Base-by-base conservation (phyloP, 2,113 vertebrate genomes). In the Phrynocephalus versicolor region DNA sequence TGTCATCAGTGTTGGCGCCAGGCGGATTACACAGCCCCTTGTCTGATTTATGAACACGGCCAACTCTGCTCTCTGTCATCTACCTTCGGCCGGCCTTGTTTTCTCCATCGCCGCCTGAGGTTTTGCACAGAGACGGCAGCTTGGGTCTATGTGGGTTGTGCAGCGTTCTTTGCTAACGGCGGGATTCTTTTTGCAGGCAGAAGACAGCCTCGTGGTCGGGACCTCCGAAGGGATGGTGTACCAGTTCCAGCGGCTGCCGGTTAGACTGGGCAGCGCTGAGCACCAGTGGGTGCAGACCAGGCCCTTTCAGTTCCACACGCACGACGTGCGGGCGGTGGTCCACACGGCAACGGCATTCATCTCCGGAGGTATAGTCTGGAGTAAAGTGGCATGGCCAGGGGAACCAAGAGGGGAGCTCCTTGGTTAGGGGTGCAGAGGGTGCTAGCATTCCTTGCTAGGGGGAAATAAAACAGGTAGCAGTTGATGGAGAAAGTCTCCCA, bases 291-390 rank as follows among this genome's bases (percentile, higher is more conserved):
- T 98, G 86, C 91, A 96, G 79, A 99, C 98, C 0, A 97, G 97
- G 81, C 98, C 97, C 0, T 99, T 99, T 87, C 98, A 97, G 90
- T 95, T 97, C 91, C 98, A 99, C 94, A 97, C 97, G 0, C 99
- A 99, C 0, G 99, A 99, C 0, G 98, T 99, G 84, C 95, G 97
- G 37, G 95, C 97, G 0, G 96, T 99, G 82, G 96, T 91, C 0
- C 98, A 98, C 93, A 97, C 97, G 18, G 94, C 96, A 0, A 97
- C 93, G 0, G 97, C 97, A 0, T 92, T 99, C 76, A 97, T 99
- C 60, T 99, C 98, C 0, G 99, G 98, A 95, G 98, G 99, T 99
- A 87, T 70, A 8, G 93, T 82, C 14, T 18, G 6, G 30, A 13
- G 0, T 0, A 0, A 0, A 0, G 0, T 4, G 0, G 55, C 13